A percentile compares a stretch with the other conserved stretches of the same genome.
phyloP scores from a whole-genome alignment of 2,888 invertebrate genomes.

The Carabus problematicus region DNA sequence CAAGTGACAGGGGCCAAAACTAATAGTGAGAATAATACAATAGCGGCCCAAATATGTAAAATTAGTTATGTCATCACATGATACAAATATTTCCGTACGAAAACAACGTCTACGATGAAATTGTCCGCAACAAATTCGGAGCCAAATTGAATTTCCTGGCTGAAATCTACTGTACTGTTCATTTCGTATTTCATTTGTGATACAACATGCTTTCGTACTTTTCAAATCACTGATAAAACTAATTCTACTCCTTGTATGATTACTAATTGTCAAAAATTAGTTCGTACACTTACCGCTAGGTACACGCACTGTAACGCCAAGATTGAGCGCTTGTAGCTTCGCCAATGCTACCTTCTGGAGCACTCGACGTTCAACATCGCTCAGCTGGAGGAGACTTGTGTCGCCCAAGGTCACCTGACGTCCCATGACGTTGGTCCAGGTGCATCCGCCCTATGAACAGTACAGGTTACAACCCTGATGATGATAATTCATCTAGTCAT shows the following conservation, averaged over 20 bases:
- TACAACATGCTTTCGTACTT: background rate
- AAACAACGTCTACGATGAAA: too few relatives aligned
- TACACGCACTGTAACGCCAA: conserved; percentile 80
- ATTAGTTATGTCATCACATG: too few relatives aligned
- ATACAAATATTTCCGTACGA: too few relatives aligned
- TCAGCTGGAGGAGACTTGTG: conserved; percentile 74
- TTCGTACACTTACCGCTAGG: conserved; percentile 75
- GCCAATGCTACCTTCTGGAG: conserved; percentile 87
- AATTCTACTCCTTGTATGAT: background rate
- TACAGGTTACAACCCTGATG: background rate
- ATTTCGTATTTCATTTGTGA: conserved; percentile 1
- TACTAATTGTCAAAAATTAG: background rate
- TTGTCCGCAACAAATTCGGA: too few relatives aligned
- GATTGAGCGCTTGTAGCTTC: conserved; percentile 83
- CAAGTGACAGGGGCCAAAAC: too few relatives aligned
- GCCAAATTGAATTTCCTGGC: too few relatives aligned
- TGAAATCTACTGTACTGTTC: background rate
- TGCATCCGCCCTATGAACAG: conserved; percentile 72
- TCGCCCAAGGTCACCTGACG: conserved; percentile 75
- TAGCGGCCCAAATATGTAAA: too few relatives aligned
- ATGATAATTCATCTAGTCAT: background rate
- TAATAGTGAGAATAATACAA: too few relatives aligned
- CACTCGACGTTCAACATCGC: conserved; percentile 79
- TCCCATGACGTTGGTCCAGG: conserved; percentile 75
- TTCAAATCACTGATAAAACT: background rate